Base-by-base conservation (phyloP, 2,113 vertebrate species). In the Loxodonta africana region DNA sequence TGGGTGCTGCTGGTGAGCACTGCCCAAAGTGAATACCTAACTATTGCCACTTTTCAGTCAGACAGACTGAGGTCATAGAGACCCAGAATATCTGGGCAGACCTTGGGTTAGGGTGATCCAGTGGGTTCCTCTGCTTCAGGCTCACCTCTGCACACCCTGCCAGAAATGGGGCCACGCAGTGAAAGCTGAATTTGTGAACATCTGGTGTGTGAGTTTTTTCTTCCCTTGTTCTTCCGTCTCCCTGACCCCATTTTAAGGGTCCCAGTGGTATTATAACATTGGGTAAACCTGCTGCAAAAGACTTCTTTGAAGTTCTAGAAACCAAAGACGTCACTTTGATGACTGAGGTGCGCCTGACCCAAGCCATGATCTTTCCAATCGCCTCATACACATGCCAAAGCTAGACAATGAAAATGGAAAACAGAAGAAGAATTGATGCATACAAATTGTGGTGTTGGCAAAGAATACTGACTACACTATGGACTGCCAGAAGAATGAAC, bases 31-130 rank as follows among this genome's bases (percentile, higher is more conserved):
- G 12, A 51, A 63, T 0, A 4, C 41, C 33, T 33, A 3, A 30
- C 11, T 48, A 2, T n/a, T 1, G 2, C 44, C 51, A 9, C 57
- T 48, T 26, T 44, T 8, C 92, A 63, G 0, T 23, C 2, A 51
- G 74, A 25, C 6, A 8, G 62, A 20, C n/a, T 23, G 8, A 73
- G 33, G 51, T 25, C 26, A 0, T 12, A 4, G 9, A 18, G 69
- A 18, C 48, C 62, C 63, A 26, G 41, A 82, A 8, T 41, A 5
- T 8, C 67, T 3, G 1, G 20, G 26, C 57, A 41, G 62, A 65
- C 3, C 33, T 28, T 6, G 71, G 62, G 33, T 37, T 26, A 15
- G 33, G n/a, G 26, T 60, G 10, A 8, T 0, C 65, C 17, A 5
- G 20, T 10, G 15, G 85, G 6, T 53, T 30, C 15, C 53, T 77